Evolutionary conservation across 2,888 invertebrate genomes (phyloP), one percentile per base, ranked within the genome.

Genomic region (Portevinia maculata): DNA sequence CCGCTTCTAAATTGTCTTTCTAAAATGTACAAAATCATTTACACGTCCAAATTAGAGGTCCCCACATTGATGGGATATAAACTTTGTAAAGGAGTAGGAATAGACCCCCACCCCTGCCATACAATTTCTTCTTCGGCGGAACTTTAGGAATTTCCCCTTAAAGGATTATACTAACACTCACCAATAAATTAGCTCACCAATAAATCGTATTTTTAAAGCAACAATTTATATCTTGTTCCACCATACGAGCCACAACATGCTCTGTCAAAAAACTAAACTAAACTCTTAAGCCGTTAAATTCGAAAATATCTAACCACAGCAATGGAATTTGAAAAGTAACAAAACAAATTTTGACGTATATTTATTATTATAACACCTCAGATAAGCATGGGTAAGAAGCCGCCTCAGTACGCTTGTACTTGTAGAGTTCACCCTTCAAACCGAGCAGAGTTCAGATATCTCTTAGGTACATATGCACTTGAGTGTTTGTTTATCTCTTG

Each of bases 331-430:
- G 15, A 11, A 34, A 44, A 41, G 53, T 17, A 39, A 6, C 15
- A 52, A 24, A 15, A 41, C 24, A 62, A 15, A 37, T 41, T 50
- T 21, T 32, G 9, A 11, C n/a, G 48, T 37, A n/a, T n/a, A n/a
- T n/a, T 13, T 34, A 53, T 59, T 53, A 52, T 44, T 44, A 11
- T 7, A 15, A n/a, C n/a, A 32, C 4, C 9, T 3, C 8, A 19
- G 9, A 55, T 57, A 30, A 69, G 39, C 28, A 28, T 46, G 21
- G n/a, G 41, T 17, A 34, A 21, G 32, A 21, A 62, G 60, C 48
- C 32, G 44, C 19, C 9, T 53, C 8, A 13, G 79, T 79, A 32
- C 62, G 32, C 19, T 15, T 79, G 69, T 39, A 78, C 76, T 32
- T 59, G 41, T 4, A 34, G 15, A 9, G 17, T 78, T 59, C 50